Evolutionary conservation across 2,888 invertebrate species (phyloP), one percentile per base, ranked within the genome.

Genomic region (Heliconius ismenius): DNA sequence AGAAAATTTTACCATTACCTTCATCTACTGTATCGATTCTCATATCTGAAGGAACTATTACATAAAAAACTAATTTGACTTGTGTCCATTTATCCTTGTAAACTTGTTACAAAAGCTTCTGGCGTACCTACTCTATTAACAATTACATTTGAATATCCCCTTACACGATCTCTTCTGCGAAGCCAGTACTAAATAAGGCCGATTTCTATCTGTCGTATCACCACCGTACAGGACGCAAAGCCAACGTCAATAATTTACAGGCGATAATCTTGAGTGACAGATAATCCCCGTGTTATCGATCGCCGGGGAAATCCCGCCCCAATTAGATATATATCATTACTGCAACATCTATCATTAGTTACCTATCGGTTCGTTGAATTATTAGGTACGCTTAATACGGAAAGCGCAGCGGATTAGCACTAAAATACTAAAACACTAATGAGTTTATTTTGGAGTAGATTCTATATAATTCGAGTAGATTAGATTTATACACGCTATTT

Each of bases 241-340:
- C 54, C 70, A 58, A 63, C 63, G 43, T 62, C 63, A 63, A 68
- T 62, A 75, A 75, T 64, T 67, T 65, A 65, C 58, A 39, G 73
- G 39, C 63, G 65, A 72, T 76, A 88, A 63, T 76, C 76, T 74
- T 63, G 73, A 74, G 67, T 32, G 74, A 74, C 63, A 68, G 62
- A 63, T 63, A 68, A 69, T 76, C 69, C 75, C 18, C 43, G 32
- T 60, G 73, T 65, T 36, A 76, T 73, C 60, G 65, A 73, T 73
- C 67, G 28, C 26, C 26, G 24, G 39, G 58, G 75, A 49, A 75
- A 68, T 75, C 75, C 39, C 68, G 58, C 58, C 65, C 72, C 72
- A 76, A 73, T 76, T 67, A 76, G 67, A 73, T 67, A 62, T 73
- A 73, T 73, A 73, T 73, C 21, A 62, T 28, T 62, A 32, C 32